Evolutionary conservation across 2,888 invertebrate species (phyloP), one percentile per base, ranked within the genome.

Genomic region (Trichopria drosophilae): DNA sequence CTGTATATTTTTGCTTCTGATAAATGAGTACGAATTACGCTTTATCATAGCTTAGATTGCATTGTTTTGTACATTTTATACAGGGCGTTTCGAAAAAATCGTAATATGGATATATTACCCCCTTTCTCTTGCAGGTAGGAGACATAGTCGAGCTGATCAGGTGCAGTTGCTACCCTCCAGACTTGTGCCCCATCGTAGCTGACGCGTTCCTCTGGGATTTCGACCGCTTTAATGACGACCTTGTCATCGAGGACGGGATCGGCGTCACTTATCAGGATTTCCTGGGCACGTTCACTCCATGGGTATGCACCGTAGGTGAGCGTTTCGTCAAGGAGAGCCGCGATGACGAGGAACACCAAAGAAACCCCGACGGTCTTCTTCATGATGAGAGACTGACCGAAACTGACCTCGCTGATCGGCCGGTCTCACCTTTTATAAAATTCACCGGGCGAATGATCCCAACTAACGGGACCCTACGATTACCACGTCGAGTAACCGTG

Each of bases 121-220:
- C 80, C 80, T 64, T 78, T 78, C 6, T 81, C 80, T 61, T 81
- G 79, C 41, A 85, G 72, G 58, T 79, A 78, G 29, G 59, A 60
- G 0, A 64, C 76, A 67, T 70, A 79, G 68, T 77, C 79, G 58
- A 81, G 81, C 66, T 75, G 80, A 57, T 80, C 78, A 26, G 76
- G 77, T 37, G 79, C 77, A 10, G 81, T 78, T 5, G 72, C 73
- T 31, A 89, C 84, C 67, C 87, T 82, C 87, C 89, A 88, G 12
- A 90, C 74, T 76, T 91, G 90, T 13, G 86, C 84, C 3, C 90
- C 90, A 39, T 83, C 81, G 71, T 90, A 91, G 41, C 83, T 82
- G 32, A 87, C 79, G 42, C 59, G 59, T 22, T 68, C 68, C 40
- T 73, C 72, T 10, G 72, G 69, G 32, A 73, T 70, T 29, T 68